Conservation (phyloP, 2,113 vertebrate species). For the Nothobranchius kuhntae region DNA sequence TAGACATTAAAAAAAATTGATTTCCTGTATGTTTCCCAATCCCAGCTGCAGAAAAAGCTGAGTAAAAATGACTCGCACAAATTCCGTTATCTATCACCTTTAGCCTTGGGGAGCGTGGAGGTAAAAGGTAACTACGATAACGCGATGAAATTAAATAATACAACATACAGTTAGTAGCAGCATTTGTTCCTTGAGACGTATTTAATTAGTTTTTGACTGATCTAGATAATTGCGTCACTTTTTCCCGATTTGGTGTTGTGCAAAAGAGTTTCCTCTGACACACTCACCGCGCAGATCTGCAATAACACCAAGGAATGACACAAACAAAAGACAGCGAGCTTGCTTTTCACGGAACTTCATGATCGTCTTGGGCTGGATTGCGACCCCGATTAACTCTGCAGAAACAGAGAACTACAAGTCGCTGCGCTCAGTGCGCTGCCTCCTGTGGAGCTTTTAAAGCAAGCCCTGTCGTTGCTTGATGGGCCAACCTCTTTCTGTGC, state of each 20-base stretch:
- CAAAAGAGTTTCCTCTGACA: background rate
- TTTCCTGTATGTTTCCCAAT: background rate
- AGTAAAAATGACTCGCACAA: background rate
- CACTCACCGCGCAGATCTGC: slow-evolving; percentile 36
- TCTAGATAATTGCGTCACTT: background rate
- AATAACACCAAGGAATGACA: slow-evolving; percentile 27
- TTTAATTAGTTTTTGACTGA: background rate
- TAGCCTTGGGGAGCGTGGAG: background rate
- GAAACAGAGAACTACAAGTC: background rate
- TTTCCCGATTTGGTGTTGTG: background rate
- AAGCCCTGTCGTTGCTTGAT: no score
- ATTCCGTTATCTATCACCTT: background rate
- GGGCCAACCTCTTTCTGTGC: background rate
- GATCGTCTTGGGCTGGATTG: background rate
- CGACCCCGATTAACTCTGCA: background rate
- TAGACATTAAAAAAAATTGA: no score
- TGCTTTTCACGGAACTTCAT: background rate
- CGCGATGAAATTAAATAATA: background rate
- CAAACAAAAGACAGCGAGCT: background rate
- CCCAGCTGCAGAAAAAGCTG: background rate
- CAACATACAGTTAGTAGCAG: background rate
- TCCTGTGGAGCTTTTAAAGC: background rate
- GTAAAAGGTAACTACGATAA: background rate
- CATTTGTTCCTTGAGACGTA: background rate
- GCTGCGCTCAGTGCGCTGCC: no score